Percentiles rank a stretch among this genome's conserved stretches.
phyloP scores from a whole-genome alignment of 2,797 vertebrate species.

The Columba guinea region DNA sequence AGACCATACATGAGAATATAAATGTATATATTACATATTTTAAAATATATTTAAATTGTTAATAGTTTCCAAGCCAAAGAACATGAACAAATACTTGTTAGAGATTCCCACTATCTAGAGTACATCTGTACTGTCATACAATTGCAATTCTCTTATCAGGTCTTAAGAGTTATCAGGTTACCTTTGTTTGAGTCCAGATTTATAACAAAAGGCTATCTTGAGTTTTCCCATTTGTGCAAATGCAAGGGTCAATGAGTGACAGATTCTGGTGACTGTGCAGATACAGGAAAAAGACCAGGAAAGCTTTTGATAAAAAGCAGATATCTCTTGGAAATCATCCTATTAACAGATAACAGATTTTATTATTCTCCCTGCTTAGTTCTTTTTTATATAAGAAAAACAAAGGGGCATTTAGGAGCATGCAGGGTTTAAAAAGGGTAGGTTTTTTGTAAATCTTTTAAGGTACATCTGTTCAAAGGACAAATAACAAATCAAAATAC shows the following conservation, averaged over 20 bases:
- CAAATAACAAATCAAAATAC: not conserved
- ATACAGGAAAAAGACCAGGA: not conserved
- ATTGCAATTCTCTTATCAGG: not conserved
- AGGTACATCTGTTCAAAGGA: not conserved
- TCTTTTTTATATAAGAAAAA: not conserved
- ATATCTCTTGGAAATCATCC: not conserved
- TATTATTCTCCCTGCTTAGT: not conserved
- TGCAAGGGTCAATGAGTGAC: not conserved
- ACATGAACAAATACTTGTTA: not conserved
- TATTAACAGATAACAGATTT: not conserved
- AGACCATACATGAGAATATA: not conserved
- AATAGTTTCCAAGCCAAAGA: not conserved
- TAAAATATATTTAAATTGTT: not conserved
- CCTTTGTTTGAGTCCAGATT: not conserved
- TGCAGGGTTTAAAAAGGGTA: accelerated
- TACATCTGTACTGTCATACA: not conserved
- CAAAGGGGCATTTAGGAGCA: not conserved
- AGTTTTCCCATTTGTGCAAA: not conserved
- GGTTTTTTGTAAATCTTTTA: not conserved
- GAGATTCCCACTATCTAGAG: not conserved
- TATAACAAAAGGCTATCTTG: not conserved
- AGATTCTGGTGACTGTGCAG: not conserved
- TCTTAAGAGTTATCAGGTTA: not conserved
- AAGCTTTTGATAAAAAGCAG: not conserved
- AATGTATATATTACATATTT: not conserved